Evolutionary conservation across 2,888 invertebrate species (phyloP).

Genomic region (Ferdinandea cuprea): DNA sequence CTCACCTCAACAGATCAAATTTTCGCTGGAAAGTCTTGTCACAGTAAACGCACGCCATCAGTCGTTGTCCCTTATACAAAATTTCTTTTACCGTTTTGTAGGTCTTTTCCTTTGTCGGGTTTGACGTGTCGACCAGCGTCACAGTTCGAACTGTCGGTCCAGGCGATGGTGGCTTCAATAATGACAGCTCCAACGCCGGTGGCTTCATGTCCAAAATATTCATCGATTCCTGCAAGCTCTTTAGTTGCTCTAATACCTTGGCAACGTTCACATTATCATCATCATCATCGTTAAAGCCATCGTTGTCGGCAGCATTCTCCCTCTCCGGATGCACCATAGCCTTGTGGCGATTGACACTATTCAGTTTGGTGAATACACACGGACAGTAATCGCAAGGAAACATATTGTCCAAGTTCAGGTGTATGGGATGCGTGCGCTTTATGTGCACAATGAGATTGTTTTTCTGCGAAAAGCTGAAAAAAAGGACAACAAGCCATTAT

Average conservation of each 20-base stretch:
- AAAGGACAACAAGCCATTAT: not conserved
- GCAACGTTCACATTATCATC: slow-evolving; percentile 75
- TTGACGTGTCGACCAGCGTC: slow-evolving; percentile 72
- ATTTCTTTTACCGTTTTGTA: slow-evolving; percentile 71
- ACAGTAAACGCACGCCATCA: slow-evolving; percentile 78
- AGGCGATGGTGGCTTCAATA: slow-evolving; percentile 50
- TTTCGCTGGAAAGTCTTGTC: slow-evolving; percentile 77
- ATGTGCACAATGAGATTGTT: slow-evolving; percentile 72
- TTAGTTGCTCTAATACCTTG: slow-evolving; percentile 75
- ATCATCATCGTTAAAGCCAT: slow-evolving; percentile 40
- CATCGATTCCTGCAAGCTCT: slow-evolving; percentile 75
- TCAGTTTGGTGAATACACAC: slow-evolving; percentile 75
- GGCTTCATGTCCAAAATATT: slow-evolving; percentile 63
- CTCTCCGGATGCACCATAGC: slow-evolving; percentile 65
- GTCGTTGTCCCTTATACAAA: slow-evolving; percentile 52
- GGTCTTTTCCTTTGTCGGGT: slow-evolving; percentile 70
- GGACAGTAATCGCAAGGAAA: slow-evolving; percentile 75
- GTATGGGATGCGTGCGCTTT: slow-evolving; percentile 61
- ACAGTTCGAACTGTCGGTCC: slow-evolving; percentile 40
- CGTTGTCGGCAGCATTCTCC: slow-evolving; percentile 12
- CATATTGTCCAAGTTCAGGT: slow-evolving; percentile 19
- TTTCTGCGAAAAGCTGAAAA: slow-evolving; percentile 73
- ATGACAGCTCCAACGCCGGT: slow-evolving; percentile 35
- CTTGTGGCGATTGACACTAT: slow-evolving; percentile 76
- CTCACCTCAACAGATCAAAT: slow-evolving; percentile 78